phyloP scores from a whole-genome alignment of 1,140 invertebrate species.

The Halesus radiatus region DNA sequence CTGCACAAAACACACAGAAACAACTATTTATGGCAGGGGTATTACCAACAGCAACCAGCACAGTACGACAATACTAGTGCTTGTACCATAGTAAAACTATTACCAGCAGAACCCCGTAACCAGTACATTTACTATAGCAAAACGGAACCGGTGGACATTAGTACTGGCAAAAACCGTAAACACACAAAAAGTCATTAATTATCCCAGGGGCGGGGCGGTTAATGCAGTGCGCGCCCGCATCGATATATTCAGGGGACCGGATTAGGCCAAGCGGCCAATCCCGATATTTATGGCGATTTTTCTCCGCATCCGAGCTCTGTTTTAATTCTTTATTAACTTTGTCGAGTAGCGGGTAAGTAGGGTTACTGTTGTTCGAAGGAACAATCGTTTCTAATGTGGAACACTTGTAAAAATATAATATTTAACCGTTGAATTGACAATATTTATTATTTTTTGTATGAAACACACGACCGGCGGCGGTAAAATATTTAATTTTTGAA shows the following conservation, averaged over 20 bases:
- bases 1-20: no score
- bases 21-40: no score
- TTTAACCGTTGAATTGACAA: no score
- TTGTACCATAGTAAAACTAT: no score
- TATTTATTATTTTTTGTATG: no score
- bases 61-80: not conserved
- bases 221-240: slow-evolving; percentile 39
- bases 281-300: slow-evolving; percentile 55
- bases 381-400: no score
- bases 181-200: slow-evolving; percentile 42
- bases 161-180: slow-evolving; percentile 23
- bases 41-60: not conserved
- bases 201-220: slow-evolving; percentile 21
- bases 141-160: slow-evolving; percentile 29
- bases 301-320: slow-evolving; percentile 42
- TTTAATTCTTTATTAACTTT: slow-evolving; percentile 52
- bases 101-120: no score
- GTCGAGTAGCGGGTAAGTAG: not conserved
- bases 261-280: slow-evolving; percentile 50
- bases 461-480: no score
- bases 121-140: not conserved
- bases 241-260: slow-evolving; percentile 51
- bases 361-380: not conserved
- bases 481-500: no score
- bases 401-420: no score